Evolutionary conservation across 2,888 invertebrate species (phyloP).

Genomic region (Drosophila maculinotata): DNA sequence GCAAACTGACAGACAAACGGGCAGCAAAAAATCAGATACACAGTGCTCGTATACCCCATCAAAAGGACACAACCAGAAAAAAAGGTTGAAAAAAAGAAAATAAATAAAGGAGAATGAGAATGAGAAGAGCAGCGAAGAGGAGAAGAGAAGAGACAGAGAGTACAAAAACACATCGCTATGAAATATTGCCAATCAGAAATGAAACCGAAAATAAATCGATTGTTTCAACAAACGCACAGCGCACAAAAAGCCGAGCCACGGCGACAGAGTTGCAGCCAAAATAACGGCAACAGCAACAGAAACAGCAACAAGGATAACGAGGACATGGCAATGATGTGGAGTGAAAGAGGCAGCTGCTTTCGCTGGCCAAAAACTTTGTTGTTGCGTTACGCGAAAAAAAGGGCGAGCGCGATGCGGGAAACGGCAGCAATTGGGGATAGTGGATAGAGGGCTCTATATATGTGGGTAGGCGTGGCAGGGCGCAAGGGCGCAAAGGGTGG

Average conservation of each 20-base stretch:
- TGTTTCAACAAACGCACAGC: conserved; percentile 76
- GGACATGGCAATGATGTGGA: conserved; percentile 40
- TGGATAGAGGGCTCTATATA: conserved; percentile 2
- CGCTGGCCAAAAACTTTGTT: conserved; percentile 37
- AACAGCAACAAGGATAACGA: conserved; percentile 41
- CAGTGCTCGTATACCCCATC: conserved; percentile 19
- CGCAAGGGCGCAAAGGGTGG: conserved; percentile 6
- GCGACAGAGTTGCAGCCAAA: conserved; percentile 63
- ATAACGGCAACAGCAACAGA: conserved; percentile 36
- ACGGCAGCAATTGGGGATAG: conserved; percentile 42
- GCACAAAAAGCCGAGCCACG: conserved; percentile 50
- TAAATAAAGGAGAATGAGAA: conserved; percentile 15
- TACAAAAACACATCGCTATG: conserved; percentile 66
- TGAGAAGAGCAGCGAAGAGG: neutral
- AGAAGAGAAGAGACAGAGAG: conserved; percentile 7
- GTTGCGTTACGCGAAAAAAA: conserved; percentile 71
- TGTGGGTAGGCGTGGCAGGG: conserved; percentile 24
- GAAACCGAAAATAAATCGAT: conserved; percentile 84
- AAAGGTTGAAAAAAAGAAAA: conserved; percentile 6
- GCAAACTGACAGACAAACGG: conserved; percentile 20
- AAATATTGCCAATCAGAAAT: conserved; percentile 84
- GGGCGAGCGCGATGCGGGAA: conserved; percentile 39
- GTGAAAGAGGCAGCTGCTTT: conserved; percentile 60
- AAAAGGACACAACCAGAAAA: conserved; percentile 14
- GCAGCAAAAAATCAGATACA: conserved; percentile 50